phyloP scores from a whole-genome alignment of 2,113 vertebrate genomes.

The Xyrauchen texanus region DNA sequence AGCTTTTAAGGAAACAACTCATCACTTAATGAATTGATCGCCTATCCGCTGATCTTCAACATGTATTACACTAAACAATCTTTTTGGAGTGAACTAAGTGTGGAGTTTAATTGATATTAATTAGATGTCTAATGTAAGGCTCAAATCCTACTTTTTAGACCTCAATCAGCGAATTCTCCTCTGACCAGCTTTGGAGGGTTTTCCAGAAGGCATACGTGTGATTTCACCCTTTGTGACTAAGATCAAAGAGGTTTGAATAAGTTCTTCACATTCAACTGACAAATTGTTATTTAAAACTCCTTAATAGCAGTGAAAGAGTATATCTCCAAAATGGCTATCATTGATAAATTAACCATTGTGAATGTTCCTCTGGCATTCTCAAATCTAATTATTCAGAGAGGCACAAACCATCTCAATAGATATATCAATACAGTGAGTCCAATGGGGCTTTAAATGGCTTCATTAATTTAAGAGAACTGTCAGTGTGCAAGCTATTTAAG shows the following conservation, averaged over 20 bases:
- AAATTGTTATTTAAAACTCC: not conserved
- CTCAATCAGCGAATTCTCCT: constrained; percentile 10
- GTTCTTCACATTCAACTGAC: not conserved
- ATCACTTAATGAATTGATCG: too few species aligned
- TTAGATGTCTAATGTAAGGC: not conserved
- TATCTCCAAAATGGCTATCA: constrained; percentile 8
- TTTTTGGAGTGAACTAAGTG: too few species aligned
- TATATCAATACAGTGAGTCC: constrained; percentile 47
- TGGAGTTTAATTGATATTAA: not conserved
- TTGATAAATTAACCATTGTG: constrained; percentile 33
- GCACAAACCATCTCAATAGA: constrained; percentile 29
- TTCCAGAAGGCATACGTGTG: constrained; percentile 1
- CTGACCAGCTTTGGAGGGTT: constrained; percentile 13
- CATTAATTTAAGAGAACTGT: constrained; percentile 51
- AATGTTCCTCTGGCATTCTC: constrained; percentile 26
- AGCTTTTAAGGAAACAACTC: too few species aligned
- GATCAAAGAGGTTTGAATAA: constrained; percentile 17
- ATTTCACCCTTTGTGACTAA: not conserved
- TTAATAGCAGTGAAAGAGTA: not conserved
- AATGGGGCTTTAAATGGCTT: constrained; percentile 53
- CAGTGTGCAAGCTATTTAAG: constrained; percentile 21
- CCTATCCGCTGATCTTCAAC: too few species aligned
- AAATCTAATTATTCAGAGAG: constrained; percentile 45
- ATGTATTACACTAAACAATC: too few species aligned
- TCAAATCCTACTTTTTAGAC: constrained; percentile 17